Conservation (phyloP, 1,140 invertebrate genomes). For the Nasonia giraulti region DNA sequence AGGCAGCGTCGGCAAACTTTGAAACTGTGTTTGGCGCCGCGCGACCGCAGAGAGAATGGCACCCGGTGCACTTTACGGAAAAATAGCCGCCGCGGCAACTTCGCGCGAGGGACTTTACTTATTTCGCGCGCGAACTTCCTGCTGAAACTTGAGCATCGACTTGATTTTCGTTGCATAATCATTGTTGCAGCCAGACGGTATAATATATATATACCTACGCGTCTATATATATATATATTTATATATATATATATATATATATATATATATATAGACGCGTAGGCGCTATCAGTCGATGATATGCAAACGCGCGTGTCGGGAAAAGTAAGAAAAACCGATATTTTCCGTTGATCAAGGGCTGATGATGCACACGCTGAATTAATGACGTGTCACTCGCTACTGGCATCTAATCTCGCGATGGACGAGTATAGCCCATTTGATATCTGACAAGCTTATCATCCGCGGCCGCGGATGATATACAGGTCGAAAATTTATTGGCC, state of each 20-base stretch:
- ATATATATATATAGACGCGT: not conserved
- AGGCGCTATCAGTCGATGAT: not conserved
- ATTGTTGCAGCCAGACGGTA: not conserved
- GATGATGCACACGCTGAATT: not conserved
- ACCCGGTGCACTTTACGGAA: not conserved
- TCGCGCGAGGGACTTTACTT: not conserved
- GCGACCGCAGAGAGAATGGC: slow-evolving; percentile 3
- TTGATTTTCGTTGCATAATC: not conserved
- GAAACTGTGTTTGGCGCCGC: not conserved
- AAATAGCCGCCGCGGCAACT: not conserved
- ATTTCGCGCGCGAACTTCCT: not conserved
- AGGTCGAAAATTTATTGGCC: slow-evolving; percentile 32
- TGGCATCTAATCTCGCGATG: slow-evolving; percentile 49
- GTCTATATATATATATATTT: too few species aligned
- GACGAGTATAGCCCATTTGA: slow-evolving; percentile 40
- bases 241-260: too few species aligned
- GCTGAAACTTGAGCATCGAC: not conserved
- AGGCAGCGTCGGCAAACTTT: slow-evolving; percentile 24
- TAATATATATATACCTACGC: too few species aligned
- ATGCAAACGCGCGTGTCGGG: not conserved
- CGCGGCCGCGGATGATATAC: not conserved
- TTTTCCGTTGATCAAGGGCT: not conserved
- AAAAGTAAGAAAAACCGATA: not conserved
- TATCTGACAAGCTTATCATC: slow-evolving; percentile 46
- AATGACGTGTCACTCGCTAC: slow-evolving; percentile 38